phyloP scores from a whole-genome alignment of 2,113 vertebrate species.

The Pogona vitticeps region DNA sequence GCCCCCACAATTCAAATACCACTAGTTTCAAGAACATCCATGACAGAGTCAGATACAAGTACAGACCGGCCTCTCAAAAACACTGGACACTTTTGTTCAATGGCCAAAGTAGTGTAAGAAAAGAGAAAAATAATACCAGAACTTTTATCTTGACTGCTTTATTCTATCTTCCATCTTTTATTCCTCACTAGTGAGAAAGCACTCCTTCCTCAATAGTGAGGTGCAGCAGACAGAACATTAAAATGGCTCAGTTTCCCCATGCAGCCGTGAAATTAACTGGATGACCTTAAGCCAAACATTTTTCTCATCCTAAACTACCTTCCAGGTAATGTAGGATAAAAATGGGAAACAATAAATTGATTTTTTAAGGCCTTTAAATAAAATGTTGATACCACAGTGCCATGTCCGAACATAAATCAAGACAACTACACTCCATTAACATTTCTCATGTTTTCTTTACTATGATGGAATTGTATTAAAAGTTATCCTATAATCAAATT shows the following conservation, averaged over 20 bases:
- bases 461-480: neutral
- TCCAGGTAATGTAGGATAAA: neutral
- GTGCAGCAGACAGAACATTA: too few relatives aligned
- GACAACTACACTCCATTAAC: neutral
- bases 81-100: neutral
- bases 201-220: neutral
- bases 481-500: neutral
- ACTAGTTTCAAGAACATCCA: neutral
- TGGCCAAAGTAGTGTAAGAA: neutral
- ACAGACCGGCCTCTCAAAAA: neutral
- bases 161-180: neutral
- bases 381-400: neutral
- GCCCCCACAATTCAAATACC: neutral
- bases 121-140: too few relatives aligned
- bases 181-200: neutral
- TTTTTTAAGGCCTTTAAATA: neutral
- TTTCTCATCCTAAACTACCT: neutral
- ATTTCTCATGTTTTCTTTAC: neutral
- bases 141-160: neutral
- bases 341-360: neutral
- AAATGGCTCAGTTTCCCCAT: neutral
- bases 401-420: conserved; percentile 26
- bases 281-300: neutral
- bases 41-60: neutral
- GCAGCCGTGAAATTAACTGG: neutral